Base-by-base conservation (phyloP, 2,888 invertebrate species). In the Lampropteryx suffumata region DNA sequence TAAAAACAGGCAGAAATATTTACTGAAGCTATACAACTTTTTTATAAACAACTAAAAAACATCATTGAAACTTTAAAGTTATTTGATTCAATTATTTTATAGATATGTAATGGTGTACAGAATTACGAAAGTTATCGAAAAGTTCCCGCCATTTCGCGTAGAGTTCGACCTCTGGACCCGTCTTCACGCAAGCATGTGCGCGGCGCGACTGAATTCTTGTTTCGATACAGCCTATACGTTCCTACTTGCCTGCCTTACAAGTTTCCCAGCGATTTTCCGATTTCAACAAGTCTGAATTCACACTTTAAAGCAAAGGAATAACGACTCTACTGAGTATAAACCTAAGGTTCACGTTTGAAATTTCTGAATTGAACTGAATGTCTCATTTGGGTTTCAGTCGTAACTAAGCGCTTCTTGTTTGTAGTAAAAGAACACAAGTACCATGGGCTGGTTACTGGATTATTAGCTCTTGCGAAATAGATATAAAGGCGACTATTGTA, bases 201-300 rank as follows among this genome's bases (percentile, higher is more conserved):
- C 84, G 82, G 79, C 65, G 77, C 81, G 73, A 90, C 89, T 90
- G 82, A 84, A 84, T 67, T 71, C 76, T 75, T 73, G 73, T 76
- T 79, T 73, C 75, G 69, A 69, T 65, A 74, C 75, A 73, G 76
- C 74, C 79, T 78, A 78, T 82, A 81, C 77, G 73, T 82, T 81
- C 80, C 74, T 73, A 79, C 76, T 84, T 73, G 76, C 80, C 83
- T 83, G 82, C 83, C 76, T 85, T 82, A 78, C 77, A 84, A 88
- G 84, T 87, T 89, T 87, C 79, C 79, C 73, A 65, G 59, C 28
- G 36, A 54, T 9, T 41, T 21, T 10, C 29, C 28, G 36, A 35
- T 42, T 24, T 2, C 55, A 43, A 66, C 76, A 68, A 35, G 66
- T 33, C 51, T 24, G 59, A 78, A 61, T 40, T 29, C 13, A 28